Evolutionary conservation across 1,140 invertebrate genomes (phyloP).

Genomic region (Leptinotarsa defecta): DNA sequence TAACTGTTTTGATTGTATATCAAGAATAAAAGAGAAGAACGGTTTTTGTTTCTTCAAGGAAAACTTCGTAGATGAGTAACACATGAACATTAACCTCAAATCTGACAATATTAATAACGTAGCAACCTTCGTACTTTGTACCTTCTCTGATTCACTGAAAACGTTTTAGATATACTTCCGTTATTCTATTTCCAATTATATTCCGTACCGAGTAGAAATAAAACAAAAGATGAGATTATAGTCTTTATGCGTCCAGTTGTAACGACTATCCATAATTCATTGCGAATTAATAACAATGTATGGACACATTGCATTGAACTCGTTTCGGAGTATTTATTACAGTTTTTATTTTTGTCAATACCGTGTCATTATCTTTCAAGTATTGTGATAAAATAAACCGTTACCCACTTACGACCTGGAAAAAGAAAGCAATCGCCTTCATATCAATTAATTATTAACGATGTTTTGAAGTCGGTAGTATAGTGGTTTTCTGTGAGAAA

Average conservation of each 20-base stretch:
- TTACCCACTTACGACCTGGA: neutral
- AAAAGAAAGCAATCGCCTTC: neutral
- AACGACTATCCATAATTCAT: neutral
- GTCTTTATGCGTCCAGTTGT: neutral
- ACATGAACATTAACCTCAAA: too few species aligned
- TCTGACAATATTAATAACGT: too few species aligned
- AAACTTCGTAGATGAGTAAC: too few species aligned
- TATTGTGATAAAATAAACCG: conserved; percentile 3
- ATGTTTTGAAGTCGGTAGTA: too few species aligned
- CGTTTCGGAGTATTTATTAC: conserved; percentile 3
- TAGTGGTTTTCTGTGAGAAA: too few species aligned
- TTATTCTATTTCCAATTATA: neutral
- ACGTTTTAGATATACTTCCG: neutral
- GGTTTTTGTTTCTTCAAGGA: too few species aligned
- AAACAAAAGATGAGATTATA: neutral
- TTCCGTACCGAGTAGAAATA: neutral
- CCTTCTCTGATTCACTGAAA: too few species aligned
- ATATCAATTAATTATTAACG: neutral
- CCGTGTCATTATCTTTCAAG: neutral
- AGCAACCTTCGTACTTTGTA: too few species aligned
- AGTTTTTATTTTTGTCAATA: neutral
- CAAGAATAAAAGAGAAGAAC: too few species aligned
- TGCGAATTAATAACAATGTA: conserved; percentile 6
- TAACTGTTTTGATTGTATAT: too few species aligned
- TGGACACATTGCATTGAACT: neutral